Evolutionary conservation across 2,113 vertebrate species (phyloP).

Genomic region (Elanoides forficatus): DNA sequence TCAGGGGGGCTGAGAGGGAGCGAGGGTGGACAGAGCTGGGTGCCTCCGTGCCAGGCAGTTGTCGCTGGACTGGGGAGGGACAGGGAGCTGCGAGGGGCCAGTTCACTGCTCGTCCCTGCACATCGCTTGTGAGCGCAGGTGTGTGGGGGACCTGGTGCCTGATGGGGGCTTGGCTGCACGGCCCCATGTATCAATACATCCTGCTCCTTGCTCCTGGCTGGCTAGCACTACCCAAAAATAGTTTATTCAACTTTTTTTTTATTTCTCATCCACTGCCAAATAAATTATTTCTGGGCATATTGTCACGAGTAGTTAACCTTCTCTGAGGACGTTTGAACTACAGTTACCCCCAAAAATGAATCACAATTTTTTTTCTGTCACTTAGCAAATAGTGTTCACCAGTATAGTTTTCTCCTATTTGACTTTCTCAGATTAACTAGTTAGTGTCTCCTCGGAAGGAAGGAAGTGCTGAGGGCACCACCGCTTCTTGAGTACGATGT

Average conservation of each 20-base stretch:
- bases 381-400: neutral
- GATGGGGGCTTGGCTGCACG: fast-evolving
- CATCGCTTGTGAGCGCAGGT: neutral
- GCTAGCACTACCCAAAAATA: neutral
- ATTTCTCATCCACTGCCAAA: neutral
- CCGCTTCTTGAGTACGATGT: fast-evolving
- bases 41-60: neutral
- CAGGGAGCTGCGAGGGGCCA: neutral
- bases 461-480: neutral
- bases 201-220: neutral
- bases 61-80: fast-evolving
- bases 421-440: neutral
- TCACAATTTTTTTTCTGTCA: neutral
- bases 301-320: conserved; percentile 25
- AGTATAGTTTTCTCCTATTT: neutral
- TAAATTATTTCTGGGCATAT: conserved; percentile 31
- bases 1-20: neutral
- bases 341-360: conserved; percentile 24
- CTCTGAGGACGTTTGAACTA: conserved; percentile 14
- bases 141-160: neutral
- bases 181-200: fast-evolving
- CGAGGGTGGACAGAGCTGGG: neutral
- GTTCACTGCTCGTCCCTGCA: neutral
- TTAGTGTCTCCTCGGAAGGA: neutral
- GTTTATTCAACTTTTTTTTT: neutral